Percentiles rank a stretch among this genome's conserved stretches.
Evolutionary conservation across 2,888 invertebrate species (phyloP).

Genomic region (Synanthedon myopaeformis): DNA sequence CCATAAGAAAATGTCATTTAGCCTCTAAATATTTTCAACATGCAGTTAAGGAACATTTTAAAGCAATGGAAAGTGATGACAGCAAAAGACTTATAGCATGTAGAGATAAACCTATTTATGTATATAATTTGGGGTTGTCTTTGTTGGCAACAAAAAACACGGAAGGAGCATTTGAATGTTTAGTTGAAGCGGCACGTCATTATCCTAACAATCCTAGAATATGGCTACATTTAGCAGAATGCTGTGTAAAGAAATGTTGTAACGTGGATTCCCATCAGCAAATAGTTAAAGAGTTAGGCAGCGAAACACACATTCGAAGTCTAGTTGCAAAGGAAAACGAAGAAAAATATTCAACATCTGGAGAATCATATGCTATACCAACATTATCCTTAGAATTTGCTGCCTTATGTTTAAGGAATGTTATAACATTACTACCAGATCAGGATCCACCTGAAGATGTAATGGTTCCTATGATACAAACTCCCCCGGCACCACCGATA

Average conservation of each 20-base stretch:
- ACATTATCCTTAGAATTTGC: constrained; percentile 92
- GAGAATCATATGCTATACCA: constrained; percentile 87
- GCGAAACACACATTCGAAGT: constrained; percentile 54
- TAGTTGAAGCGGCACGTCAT: constrained; percentile 86
- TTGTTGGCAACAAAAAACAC: constrained; percentile 85
- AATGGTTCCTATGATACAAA: constrained; percentile 41
- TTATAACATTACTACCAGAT: constrained; percentile 76
- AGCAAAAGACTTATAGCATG: constrained; percentile 50
- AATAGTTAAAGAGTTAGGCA: constrained; percentile 54
- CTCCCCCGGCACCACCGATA: constrained; percentile 74
- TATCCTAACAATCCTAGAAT: constrained; percentile 90
- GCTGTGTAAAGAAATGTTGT: constrained; percentile 82
- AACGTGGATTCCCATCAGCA: constrained; percentile 62
- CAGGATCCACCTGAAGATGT: constrained; percentile 52
- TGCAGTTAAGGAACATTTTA: constrained; percentile 80
- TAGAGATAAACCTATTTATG: constrained; percentile 71
- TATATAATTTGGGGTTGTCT: constrained; percentile 88
- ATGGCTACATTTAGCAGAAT: constrained; percentile 94
- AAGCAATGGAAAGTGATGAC: constrained; percentile 51
- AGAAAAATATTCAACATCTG: constrained; percentile 56
- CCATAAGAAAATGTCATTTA: constrained; percentile 83
- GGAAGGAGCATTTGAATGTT: constrained; percentile 89
- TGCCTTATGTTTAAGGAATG: constrained; percentile 87
- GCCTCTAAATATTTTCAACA: constrained; percentile 84
- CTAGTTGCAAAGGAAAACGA: constrained; percentile 47